Conservation (phyloP, 2,113 vertebrate species). For the Cisticola juncidis region DNA sequence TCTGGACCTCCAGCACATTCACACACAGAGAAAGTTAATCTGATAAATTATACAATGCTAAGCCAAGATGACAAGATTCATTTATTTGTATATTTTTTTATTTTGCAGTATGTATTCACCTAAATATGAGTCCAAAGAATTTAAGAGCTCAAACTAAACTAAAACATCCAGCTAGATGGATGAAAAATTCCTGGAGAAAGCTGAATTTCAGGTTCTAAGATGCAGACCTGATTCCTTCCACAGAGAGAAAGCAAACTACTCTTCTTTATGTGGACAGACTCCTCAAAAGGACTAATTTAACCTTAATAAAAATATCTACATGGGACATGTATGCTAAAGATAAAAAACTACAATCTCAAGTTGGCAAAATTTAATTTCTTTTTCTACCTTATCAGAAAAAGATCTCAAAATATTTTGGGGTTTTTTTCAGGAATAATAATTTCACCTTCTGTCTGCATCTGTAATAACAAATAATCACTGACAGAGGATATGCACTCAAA, state of each 20-base stretch:
- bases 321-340: neutral
- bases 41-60: neutral
- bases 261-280: neutral
- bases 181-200: neutral
- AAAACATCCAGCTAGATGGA: neutral
- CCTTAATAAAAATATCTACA: neutral
- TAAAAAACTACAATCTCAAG: neutral
- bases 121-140: neutral
- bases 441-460: neutral
- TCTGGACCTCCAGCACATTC: neutral
- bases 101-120: neutral
- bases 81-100: neutral
- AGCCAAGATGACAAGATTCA: neutral
- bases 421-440: neutral
- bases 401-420: neutral
- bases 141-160: neutral
- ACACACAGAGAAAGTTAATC: neutral
- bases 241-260: neutral
- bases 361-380: neutral
- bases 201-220: neutral
- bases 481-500: neutral
- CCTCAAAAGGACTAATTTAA: neutral
- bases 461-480: neutral
- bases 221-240: neutral
- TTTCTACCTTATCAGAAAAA: neutral